A percentile compares a stretch with the other conserved stretches of the same genome.
Conservation (phyloP, 1,140 invertebrate species). For the Orussus abietinus region DNA sequence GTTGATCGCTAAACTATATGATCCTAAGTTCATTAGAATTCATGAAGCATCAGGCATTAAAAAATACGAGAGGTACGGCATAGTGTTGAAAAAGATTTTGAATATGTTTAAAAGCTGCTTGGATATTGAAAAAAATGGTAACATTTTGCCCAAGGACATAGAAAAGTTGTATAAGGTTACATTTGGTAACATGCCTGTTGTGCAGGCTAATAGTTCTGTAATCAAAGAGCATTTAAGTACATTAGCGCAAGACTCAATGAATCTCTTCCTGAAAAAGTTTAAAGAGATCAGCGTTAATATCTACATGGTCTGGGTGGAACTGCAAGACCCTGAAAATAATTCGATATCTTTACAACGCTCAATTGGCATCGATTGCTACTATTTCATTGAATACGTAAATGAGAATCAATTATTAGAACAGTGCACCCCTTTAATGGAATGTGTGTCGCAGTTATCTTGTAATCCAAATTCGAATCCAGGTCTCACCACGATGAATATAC, state of each 20-base stretch:
- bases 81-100: constrained; percentile 34
- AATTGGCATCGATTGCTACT: constrained; percentile 35
- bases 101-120: constrained; percentile 23
- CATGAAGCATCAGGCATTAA: constrained; percentile 13
- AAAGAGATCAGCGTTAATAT: constrained; percentile 36
- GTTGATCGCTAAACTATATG: constrained; percentile 24
- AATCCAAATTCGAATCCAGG: constrained; percentile 21
- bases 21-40: constrained; percentile 20
- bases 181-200: constrained; percentile 26
- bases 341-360: constrained; percentile 35
- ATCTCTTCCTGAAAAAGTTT: constrained; percentile 30
- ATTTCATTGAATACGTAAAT: constrained; percentile 29
- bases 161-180: constrained; percentile 38
- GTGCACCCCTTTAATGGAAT: constrained; percentile 26
- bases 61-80: constrained; percentile 28
- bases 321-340: constrained; percentile 32
- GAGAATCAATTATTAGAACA: constrained; percentile 19
- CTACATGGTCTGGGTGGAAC: constrained; percentile 40
- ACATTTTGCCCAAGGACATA: constrained; percentile 1
- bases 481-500: constrained; percentile 17
- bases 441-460: constrained; percentile 30
- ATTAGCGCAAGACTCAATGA: constrained; percentile 27
- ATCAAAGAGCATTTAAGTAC: constrained; percentile 14
- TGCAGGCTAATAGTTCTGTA: constrained; percentile 14
- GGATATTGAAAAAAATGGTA: constrained; percentile 6